Percentiles rank a stretch among this genome's conserved stretches.
phyloP scores from a whole-genome alignment of 2,888 invertebrate genomes.

The Stictocephala bisonia region DNA sequence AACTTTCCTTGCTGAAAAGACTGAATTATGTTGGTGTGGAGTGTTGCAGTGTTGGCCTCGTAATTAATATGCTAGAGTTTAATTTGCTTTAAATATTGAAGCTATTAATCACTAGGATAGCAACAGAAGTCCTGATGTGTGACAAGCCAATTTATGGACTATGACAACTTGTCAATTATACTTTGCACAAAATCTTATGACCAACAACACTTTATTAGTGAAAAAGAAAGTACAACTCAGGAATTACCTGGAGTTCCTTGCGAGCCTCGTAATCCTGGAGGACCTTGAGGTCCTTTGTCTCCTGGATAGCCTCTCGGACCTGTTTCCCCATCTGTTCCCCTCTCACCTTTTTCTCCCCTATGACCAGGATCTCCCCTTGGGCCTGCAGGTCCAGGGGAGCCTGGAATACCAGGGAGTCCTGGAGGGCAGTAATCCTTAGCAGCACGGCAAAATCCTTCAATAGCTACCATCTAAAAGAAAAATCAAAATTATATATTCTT shows the following conservation, averaged over 20 bases:
- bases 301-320: constrained; percentile 77
- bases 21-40: too few relatives aligned
- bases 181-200: not conserved
- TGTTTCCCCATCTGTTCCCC: constrained; percentile 66
- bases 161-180: too few relatives aligned
- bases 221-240: constrained; percentile 63
- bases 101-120: too few relatives aligned
- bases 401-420: constrained; percentile 66
- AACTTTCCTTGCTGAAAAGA: too few relatives aligned
- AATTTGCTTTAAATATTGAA: too few relatives aligned
- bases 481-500: not conserved
- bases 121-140: too few relatives aligned
- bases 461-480: constrained; percentile 76
- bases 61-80: too few relatives aligned
- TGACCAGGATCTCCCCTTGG: constrained; percentile 63
- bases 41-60: too few relatives aligned
- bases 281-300: constrained; percentile 75
- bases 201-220: not conserved
- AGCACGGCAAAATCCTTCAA: constrained; percentile 86
- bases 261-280: constrained; percentile 77
- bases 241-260: constrained; percentile 78
- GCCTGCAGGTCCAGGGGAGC: constrained; percentile 61
- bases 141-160: too few relatives aligned
- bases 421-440: constrained; percentile 81
- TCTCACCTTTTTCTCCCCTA: constrained; percentile 64